Base-by-base conservation (phyloP, 2,797 vertebrate genomes). In the Cuculus canorus region DNA sequence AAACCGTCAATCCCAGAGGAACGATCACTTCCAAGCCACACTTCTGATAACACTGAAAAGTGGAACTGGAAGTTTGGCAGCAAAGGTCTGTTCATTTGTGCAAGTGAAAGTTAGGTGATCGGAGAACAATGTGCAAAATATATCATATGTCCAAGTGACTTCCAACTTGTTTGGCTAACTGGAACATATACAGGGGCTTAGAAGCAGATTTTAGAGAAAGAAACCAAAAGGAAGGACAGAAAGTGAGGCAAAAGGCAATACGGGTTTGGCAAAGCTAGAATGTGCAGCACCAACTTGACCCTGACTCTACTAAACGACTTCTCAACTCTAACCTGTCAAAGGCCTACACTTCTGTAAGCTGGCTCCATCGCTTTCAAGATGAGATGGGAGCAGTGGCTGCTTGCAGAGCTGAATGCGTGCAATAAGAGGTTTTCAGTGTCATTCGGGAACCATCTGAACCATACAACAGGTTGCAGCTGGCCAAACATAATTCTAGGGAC, bases 21-120 rank as follows among this genome's bases (percentile, higher is more conserved):
- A 66, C 47, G n/a, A 66, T 53, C 17, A 30, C 6, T 72, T 82
- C 63, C 11, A n/a, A 2, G 1, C 41, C 39, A 15, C 11, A 7
- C 5, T 76, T 85, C 30, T 66, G 64, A 5, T 22, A 91, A 52
- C 19, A 39, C 9, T 2, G 0, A 60, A 43, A 48, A 0, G 0
- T 32, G 53, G 56, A 82, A 52, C n/a, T 43, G 47, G 48, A 64
- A 12, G n/a, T 17, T 41, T 57, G 68, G 28, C 25, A 75, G 43
- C 72, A 63, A 35, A 7, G 7, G 11, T 48, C 27, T 45, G 2
- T 41, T 59, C 1, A n/a, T 32, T 28, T 50, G 25, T 33, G 52
- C 33, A 68, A 4, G 35, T 56, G 59, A 10, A 76, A 8, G 7
- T 24, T n/a, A 63, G 17, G 9, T 50, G 33, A 30, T 32, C 22